These are phyloP conservation scores for Salvelinus sp. DNA, from an alignment of 2,113 vertebrate species.

Conservation along the genomic window DNA sequence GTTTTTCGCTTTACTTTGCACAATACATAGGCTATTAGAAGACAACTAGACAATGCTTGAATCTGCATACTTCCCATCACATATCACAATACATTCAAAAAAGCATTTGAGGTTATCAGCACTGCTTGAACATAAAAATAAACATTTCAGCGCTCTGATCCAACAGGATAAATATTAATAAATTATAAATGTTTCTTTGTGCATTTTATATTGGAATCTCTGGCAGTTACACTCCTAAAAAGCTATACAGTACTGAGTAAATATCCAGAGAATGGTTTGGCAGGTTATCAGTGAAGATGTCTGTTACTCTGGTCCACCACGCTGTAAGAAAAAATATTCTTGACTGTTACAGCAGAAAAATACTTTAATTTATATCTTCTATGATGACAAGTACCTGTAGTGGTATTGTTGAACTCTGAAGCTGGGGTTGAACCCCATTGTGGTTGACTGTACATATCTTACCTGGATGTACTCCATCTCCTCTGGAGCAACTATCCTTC, in stretches of 20 bases:
- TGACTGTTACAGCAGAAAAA: background rate
- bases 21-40: too few relatives aligned
- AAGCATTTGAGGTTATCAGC: background rate
- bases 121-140: conserved; percentile 1
- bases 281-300: background rate
- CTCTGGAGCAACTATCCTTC: background rate
- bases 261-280: background rate
- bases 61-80: too few relatives aligned
- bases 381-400: too few relatives aligned
- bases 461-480: conserved; percentile 2
- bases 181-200: background rate
- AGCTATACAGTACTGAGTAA: background rate
- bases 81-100: background rate
- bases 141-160: background rate
- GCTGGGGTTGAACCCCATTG: too few relatives aligned
- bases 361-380: too few relatives aligned
- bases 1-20: too few relatives aligned
- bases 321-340: background rate
- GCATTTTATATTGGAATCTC: background rate
- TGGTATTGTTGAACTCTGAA: too few relatives aligned
- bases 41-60: too few relatives aligned
- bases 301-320: conserved; percentile 1
- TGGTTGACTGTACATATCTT: background rate
- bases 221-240: background rate
- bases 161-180: background rate